Evolutionary conservation across 2,113 vertebrate genomes (phyloP).

Genomic region (Paramisgurnus dabryanus): DNA sequence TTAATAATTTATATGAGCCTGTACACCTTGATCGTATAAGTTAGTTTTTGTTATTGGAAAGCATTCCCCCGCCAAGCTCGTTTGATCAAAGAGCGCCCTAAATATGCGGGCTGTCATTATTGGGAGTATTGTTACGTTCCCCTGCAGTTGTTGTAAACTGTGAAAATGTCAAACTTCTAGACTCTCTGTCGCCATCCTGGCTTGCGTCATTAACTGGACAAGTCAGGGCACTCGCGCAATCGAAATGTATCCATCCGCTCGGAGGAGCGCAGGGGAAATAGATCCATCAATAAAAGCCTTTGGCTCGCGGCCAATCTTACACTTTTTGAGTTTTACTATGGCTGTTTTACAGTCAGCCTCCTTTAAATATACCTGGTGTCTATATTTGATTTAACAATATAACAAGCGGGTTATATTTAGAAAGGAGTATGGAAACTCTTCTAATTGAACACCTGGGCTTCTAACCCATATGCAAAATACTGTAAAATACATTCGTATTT

Average conservation of each 20-base stretch:
- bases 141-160: slow-evolving; percentile 82
- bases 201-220: slow-evolving; percentile 83
- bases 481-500: too few relatives aligned
- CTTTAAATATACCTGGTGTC: not conserved
- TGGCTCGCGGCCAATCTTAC: slow-evolving; percentile 27
- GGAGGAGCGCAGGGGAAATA: slow-evolving; percentile 53
- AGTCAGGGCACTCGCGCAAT: slow-evolving; percentile 71
- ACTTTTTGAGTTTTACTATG: not conserved
- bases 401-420: too few relatives aligned
- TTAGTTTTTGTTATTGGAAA: slow-evolving; percentile 25
- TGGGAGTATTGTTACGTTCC: slow-evolving; percentile 70
- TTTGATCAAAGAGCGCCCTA: slow-evolving; percentile 35
- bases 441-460: too few relatives aligned
- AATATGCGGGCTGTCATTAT: slow-evolving; percentile 57
- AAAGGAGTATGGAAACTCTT: too few relatives aligned
- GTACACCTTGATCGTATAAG: slow-evolving; percentile 30
- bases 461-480: too few relatives aligned
- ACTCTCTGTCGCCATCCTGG: slow-evolving; percentile 80
- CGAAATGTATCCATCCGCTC: slow-evolving; percentile 77
- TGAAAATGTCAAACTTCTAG: slow-evolving; percentile 85
- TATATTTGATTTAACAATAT: too few relatives aligned
- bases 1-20: not conserved
- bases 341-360: not conserved
- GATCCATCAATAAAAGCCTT: slow-evolving; percentile 44
- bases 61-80: not conserved